Base-by-base conservation (phyloP, 2,888 invertebrate species). In the Parnassius orleans region DNA sequence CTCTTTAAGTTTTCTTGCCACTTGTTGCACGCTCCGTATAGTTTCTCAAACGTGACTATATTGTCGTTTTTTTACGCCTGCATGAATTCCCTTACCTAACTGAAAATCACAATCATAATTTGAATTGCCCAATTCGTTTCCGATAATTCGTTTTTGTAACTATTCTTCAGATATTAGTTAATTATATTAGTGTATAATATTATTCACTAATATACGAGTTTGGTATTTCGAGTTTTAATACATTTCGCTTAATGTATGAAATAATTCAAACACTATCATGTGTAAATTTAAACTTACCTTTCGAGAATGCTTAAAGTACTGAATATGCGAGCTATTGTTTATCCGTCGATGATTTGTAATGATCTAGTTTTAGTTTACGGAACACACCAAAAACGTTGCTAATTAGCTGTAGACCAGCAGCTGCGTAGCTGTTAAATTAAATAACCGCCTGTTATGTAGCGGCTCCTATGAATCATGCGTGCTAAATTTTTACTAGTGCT, bases 1-100 rank as follows among this genome's bases (percentile, higher is more conserved):
- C 70, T 73, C 71, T 66, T 71, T 72, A 69, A 73, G 72, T 80
- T 82, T 81, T 81, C 79, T 81, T 78, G 76, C 77, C 77, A 84
- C 81, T 86, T 83, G 80, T 84, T 87, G 81, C 82, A 85, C 83
- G 88, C 82, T 86, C 79, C 77, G 77, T 77, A 85, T 78, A 78
- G 71, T 76, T 75, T 76, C 73, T 61, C 72, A 78, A 79, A 85
- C 87, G 86, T 89, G 89, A 88, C 80, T 87, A 78, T 80, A 83
- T 83, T 77, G 80, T 76, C 72, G 68, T 77, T 84, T 84, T 86
- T 87, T 84, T 81, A 71, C 70, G 69, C 54, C 10, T 19, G 72
- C 72, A 67, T 72, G 73, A 80, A 78, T 76, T 79, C 72, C 76
- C 78, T 82, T 81, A 79, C 80, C 79, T 79, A 81, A 83, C 76